Evolutionary conservation across 2,888 invertebrate genomes (phyloP).

Genomic region (Stenodera caucasica): DNA sequence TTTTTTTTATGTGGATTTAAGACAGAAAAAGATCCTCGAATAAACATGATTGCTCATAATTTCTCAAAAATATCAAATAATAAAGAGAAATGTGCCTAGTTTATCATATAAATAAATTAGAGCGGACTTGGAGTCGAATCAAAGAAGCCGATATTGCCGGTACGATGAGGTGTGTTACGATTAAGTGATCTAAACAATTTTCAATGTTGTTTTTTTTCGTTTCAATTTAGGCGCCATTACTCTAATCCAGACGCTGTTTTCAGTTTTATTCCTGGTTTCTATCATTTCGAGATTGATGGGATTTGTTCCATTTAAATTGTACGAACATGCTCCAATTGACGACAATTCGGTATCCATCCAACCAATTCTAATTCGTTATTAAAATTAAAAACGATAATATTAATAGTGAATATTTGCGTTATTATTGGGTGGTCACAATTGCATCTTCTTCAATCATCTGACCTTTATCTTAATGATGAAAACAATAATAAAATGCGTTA

Average conservation of each 20-base stretch:
- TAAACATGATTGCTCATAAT: no score
- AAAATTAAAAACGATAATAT: no score
- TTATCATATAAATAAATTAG: no score
- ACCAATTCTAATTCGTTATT: no score
- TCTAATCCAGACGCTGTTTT: not conserved
- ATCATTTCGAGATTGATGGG: not conserved
- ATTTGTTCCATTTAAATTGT: slow-evolving; percentile 1
- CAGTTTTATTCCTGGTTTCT: not conserved
- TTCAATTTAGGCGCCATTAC: not conserved
- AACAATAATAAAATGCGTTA: slow-evolving; percentile 27
- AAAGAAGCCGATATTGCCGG: not conserved
- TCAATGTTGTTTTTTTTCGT: not conserved
- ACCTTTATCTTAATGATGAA: slow-evolving; percentile 11
- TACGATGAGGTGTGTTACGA: slow-evolving; percentile 2
- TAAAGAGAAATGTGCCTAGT: no score
- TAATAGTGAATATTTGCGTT: no score
- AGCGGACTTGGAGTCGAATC: not conserved
- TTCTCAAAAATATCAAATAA: no score
- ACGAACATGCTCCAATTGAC: not conserved
- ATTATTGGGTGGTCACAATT: not conserved
- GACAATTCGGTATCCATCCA: not conserved
- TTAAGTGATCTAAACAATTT: not conserved
- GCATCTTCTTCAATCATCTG: not conserved
- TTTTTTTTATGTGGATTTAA: no score
- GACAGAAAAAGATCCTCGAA: no score